A percentile compares a stretch with the other conserved stretches of the same genome.
Evolutionary conservation across 2,797 vertebrate species (phyloP).

Genomic region (Chaenodraco wilsoni): DNA sequence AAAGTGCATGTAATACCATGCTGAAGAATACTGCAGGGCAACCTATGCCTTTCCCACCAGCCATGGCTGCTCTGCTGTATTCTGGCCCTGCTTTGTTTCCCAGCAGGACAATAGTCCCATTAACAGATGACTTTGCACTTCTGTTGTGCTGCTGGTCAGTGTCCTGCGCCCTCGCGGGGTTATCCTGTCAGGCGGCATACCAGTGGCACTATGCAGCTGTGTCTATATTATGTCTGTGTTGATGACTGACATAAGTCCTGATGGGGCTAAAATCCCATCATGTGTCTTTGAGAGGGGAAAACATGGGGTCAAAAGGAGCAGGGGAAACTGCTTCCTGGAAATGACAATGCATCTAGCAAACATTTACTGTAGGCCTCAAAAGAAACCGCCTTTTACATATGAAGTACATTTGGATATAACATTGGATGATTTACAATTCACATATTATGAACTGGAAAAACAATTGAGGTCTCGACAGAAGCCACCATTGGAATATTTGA

Average conservation of each 20-base stretch:
- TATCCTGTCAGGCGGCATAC: constrained; percentile 54
- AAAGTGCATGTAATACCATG: constrained; percentile 52
- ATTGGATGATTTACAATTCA: not conserved
- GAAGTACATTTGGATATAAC: not conserved
- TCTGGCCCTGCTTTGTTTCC: constrained; percentile 66
- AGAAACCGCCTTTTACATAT: not conserved
- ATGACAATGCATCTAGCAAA: not conserved
- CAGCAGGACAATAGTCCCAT: constrained; percentile 66
- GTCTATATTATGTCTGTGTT: constrained; percentile 19
- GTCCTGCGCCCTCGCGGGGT: constrained; percentile 54
- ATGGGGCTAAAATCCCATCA: constrained; percentile 18
- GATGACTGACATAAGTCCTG: constrained; percentile 5
- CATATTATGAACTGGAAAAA: not conserved
- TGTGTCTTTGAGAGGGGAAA: constrained; percentile 14
- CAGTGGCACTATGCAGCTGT: constrained; percentile 31
- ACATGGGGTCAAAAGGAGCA: not conserved
- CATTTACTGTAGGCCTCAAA: not conserved
- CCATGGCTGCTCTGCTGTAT: constrained; percentile 42
- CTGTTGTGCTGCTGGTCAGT: constrained; percentile 69
- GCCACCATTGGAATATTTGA: not conserved
- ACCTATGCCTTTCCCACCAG: constrained; percentile 47
- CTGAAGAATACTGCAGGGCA: constrained; percentile 21
- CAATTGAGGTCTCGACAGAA: not conserved
- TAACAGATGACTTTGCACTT: constrained; percentile 77
- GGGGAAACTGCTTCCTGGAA: not conserved